Conservation (phyloP, 1,140 invertebrate genomes). For the Colletes latitarsis region DNA sequence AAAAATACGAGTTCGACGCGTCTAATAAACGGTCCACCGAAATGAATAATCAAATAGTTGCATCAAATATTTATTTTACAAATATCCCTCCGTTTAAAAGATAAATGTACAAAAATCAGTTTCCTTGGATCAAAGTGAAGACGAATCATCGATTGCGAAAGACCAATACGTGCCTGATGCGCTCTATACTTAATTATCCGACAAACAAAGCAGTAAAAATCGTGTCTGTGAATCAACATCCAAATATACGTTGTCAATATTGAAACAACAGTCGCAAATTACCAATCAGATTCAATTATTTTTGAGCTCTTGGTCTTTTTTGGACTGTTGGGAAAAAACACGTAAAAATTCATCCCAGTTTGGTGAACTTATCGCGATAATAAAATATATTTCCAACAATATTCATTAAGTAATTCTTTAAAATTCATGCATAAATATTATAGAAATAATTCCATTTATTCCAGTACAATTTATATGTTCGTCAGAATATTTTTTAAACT, state of each 20-base stretch:
- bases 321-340: background rate
- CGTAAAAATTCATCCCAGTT: background rate
- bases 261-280: background rate
- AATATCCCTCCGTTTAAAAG: no score
- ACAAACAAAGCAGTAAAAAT: slow-evolving; percentile 4
- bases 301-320: background rate
- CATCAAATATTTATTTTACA: background rate
- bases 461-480: no score
- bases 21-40: background rate
- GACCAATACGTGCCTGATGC: slow-evolving; percentile 42
- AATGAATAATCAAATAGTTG: background rate
- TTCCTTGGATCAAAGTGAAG: slow-evolving; percentile 30
- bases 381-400: no score
- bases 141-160: slow-evolving; percentile 36
- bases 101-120: background rate
- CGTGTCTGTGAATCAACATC: background rate
- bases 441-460: no score
- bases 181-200: no score
- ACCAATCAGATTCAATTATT: background rate
- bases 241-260: background rate
- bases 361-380: no score
- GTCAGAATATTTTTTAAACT: no score
- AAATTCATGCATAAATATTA: no score
- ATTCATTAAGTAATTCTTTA: no score
- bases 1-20: background rate